Evolutionary conservation across 2,113 vertebrate species (phyloP), one percentile per base, ranked within the genome.

Genomic region (Zosterops japonicus): DNA sequence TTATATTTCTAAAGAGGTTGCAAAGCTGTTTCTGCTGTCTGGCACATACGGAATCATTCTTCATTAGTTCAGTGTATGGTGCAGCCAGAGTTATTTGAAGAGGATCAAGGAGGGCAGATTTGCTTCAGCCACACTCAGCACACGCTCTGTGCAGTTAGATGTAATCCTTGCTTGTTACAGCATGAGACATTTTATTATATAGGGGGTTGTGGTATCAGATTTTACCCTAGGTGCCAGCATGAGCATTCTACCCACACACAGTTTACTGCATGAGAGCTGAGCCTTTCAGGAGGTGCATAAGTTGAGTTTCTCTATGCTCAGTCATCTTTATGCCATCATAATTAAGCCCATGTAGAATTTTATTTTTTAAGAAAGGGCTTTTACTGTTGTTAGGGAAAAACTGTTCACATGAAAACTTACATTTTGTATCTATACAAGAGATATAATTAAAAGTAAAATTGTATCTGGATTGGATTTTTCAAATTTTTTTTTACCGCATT

Each of bases 351-450:
- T 6, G 6, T 11, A 56, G 44, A 31, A 14, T 39, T 28, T 42
- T 29, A 6, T 16, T 29, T 53, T 65, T 69, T 28, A 22, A 14
- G 36, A 15, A n/a, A 17, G 19, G 5, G 5, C 31, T 83, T 82
- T 71, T 71, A 24, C 33, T 61, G 2, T 44, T 71, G 4, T 61
- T 65, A 39, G 23, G 5, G 33, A 25, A 41, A 36, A 91, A 85
- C 44, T 1, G 1, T 67, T 74, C 8, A 11, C 1, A 1, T 35
- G 31, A 56, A 33, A 84, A n/a, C 7, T 31, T 79, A 6, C 0
- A 0, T 22, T 64, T 76, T 68, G 13, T 52, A 6, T 65, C 47
- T 64, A 25, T 55, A 16, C 19, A n/a, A 50, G 23, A 55, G 14
- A 27, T 2, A 2, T 35, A 42, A 56, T 78, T 74, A 12, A 57